Evolutionary conservation across 2,888 invertebrate genomes (phyloP).

Genomic region (Melikaiella ostensackeni): DNA sequence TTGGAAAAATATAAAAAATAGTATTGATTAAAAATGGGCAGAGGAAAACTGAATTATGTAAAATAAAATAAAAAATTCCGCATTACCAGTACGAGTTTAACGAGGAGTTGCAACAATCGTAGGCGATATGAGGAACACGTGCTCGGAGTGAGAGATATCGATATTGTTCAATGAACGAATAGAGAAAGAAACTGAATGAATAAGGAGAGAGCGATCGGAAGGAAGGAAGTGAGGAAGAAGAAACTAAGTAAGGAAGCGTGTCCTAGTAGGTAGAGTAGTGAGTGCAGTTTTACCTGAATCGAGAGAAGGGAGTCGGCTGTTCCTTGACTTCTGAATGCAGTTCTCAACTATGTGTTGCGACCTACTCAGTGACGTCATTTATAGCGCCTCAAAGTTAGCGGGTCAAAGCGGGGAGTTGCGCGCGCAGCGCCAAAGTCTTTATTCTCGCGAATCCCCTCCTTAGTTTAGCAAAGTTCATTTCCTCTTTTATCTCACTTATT

Average conservation of each 20-base stretch:
- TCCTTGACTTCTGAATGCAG: constrained; percentile 67
- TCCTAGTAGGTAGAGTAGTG: neutral
- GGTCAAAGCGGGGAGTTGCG: constrained; percentile 70
- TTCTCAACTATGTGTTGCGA: constrained; percentile 70
- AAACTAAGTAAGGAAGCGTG: neutral
- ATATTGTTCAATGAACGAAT: constrained; percentile 43
- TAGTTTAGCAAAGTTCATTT: constrained; percentile 16
- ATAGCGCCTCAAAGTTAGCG: constrained; percentile 67
- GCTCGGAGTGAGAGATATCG: neutral
- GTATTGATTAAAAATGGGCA: neutral
- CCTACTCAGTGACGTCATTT: constrained; percentile 74
- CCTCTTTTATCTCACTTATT: neutral
- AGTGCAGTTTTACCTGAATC: constrained; percentile 51
- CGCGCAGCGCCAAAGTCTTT: constrained; percentile 64
- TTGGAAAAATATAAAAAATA: neutral
- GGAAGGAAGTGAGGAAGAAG: neutral
- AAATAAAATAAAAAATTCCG: neutral
- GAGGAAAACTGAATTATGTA: neutral
- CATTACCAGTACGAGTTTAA: neutral
- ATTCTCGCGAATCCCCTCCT: constrained; percentile 32
- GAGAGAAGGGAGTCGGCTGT: constrained; percentile 55
- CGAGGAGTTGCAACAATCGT: neutral
- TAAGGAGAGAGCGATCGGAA: neutral
- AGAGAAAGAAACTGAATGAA: constrained; percentile 1
- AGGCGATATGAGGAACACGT: neutral